Evolutionary conservation across 1,140 invertebrate species (phyloP), one percentile per base, ranked within the genome.

Genomic region (Agrilus planipennis): DNA sequence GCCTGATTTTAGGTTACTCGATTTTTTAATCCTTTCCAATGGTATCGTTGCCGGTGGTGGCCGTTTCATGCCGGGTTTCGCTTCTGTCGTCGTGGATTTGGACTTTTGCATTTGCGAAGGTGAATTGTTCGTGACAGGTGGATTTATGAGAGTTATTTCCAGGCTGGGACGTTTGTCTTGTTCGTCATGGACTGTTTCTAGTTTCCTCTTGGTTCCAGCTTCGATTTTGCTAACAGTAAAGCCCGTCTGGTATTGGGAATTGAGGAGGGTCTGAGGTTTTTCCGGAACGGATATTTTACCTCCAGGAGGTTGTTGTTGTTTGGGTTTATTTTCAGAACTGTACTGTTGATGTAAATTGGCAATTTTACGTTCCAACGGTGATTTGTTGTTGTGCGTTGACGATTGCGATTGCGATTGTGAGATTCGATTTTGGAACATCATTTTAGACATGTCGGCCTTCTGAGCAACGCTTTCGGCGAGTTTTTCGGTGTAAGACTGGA

Each of bases 161-260:
- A 62, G 44, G 44, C 53, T 58, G n/a, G 59, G 59, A 17, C 57
- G 19, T 35, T 61, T 60, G 43, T 60, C 56, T 22, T 50, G 31
- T 2, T 18, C 28, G 11, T 17, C 27, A 2, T 48, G 39, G 23
- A 37, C 34, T 12, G 41, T 34, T 12, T 60, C 57, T 2, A 34
- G 22, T 44, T 54, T 57, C 17, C 55, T 41, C 41, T 60, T 60
- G 2, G 42, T 37, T 14, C 53, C 55, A 23, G 34, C 46, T 42
- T 62, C 60, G 9, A 62, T 46, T 50, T 62, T 62, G 25, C 56
- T 59, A 0, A 62, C 60, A 0, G 60, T 62, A 25, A 62, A 62
- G 16, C 58, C 57, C 3, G 55, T 39, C 0, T 53, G 53, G 40
- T 59, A 61, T 20, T 52, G 49, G 14, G 49, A 41, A 14, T 46